A percentile compares a stretch with the other conserved stretches of the same genome.
phyloP scores from a whole-genome alignment of 2,113 vertebrate genomes.

The Psilopogon haemacephalus region DNA sequence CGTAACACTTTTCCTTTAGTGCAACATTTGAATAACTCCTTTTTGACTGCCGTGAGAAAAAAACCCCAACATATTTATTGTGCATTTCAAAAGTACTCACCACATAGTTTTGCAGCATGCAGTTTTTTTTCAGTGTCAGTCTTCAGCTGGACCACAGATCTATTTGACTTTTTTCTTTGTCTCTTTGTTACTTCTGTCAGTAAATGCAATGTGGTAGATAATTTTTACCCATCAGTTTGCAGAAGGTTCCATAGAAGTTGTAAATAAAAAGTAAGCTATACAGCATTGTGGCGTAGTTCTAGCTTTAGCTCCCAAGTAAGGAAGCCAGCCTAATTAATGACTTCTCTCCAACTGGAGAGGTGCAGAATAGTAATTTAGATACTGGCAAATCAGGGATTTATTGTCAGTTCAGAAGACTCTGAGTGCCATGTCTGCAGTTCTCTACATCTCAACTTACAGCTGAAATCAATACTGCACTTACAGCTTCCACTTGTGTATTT shows the following conservation, averaged over 20 bases:
- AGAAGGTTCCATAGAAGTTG: not conserved
- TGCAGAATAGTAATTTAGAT: not conserved
- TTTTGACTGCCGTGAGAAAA: not conserved
- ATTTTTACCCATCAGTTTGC: not conserved
- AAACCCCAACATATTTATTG: not conserved
- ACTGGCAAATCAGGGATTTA: constrained; percentile 40
- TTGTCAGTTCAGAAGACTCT: not conserved
- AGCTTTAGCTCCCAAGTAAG: not conserved
- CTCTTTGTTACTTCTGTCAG: not conserved
- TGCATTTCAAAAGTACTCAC: not conserved
- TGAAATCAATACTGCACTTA: constrained; percentile 55
- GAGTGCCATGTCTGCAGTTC: constrained; percentile 59
- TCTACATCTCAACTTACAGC: constrained; percentile 20
- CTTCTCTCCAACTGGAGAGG: not conserved
- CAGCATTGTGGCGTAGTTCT: not conserved
- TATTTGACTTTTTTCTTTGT: not conserved
- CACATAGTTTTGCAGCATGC: not conserved
- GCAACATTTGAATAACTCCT: not conserved
- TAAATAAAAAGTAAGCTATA: not conserved
- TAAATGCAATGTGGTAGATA: too few species aligned
- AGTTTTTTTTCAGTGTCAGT: not conserved
- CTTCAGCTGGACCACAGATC: not conserved
- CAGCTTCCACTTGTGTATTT: constrained; percentile 39
- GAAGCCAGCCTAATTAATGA: constrained; percentile 44
- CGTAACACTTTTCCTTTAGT: not conserved